A percentile compares a stretch with the other conserved stretches of the same genome.
Conservation (phyloP, 2,797 vertebrate species). For the Tangara arthus region DNA sequence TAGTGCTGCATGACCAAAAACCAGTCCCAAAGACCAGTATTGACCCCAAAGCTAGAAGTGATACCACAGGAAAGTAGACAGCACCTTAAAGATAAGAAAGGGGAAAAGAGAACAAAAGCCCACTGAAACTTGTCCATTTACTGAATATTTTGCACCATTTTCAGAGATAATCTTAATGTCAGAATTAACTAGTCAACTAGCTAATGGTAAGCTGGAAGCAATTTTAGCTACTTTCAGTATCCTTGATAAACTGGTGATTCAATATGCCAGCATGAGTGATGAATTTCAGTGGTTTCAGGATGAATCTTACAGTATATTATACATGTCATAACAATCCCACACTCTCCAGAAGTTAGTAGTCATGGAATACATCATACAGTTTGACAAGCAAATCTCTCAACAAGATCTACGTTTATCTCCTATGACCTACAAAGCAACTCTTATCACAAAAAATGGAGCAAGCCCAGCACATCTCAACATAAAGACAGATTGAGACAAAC, state of each 20-base stretch:
- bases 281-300: conserved; percentile 63
- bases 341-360: conserved; percentile 70
- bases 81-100: background rate
- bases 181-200: conserved; percentile 32
- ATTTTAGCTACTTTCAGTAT: conserved; percentile 38
- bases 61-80: background rate
- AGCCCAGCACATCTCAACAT: conserved; percentile 50
- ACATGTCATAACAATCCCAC: conserved; percentile 72
- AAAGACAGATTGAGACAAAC: conserved; percentile 68
- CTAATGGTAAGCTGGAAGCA: conserved; percentile 28
- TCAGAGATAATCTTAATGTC: background rate
- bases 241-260: conserved; percentile 39
- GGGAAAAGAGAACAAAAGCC: fast-evolving
- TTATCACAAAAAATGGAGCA: conserved; percentile 69
- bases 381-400: conserved; percentile 71
- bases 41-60: background rate
- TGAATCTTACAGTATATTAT: conserved; percentile 63
- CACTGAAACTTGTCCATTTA: background rate
- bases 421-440: conserved; percentile 64
- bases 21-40: background rate
- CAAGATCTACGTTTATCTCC: conserved; percentile 66
- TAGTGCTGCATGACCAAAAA: background rate
- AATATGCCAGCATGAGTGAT: conserved; percentile 48
- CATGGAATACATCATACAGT: conserved; percentile 61
- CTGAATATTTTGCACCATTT: background rate